Conservation (phyloP, 2,797 vertebrate species). For the Semaprochilodus insignis region DNA sequence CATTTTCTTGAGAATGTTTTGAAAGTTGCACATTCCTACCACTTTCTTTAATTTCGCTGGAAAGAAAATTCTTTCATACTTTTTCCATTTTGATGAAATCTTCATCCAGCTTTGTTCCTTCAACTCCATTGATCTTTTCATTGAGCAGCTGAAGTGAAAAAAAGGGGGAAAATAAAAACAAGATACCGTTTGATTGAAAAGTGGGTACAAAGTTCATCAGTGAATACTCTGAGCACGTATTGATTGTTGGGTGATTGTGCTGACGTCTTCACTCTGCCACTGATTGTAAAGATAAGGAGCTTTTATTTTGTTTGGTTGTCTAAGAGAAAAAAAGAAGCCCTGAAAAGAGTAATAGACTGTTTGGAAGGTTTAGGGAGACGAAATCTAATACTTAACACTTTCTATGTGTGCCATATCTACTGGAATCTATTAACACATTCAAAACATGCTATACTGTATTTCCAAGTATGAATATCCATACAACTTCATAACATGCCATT, state of each 20-base stretch:
- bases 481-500: too few species aligned
- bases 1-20: not conserved
- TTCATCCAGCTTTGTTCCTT: conserved; percentile 87
- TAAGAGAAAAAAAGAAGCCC: not conserved
- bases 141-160: conserved; percentile 78
- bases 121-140: conserved; percentile 87
- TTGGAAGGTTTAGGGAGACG: not conserved
- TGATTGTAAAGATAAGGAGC: not conserved
- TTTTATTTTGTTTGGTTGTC: not conserved
- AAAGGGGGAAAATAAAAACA: conserved; percentile 42
- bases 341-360: not conserved
- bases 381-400: not conserved
- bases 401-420: too few species aligned
- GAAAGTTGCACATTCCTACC: not conserved
- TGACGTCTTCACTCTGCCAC: not conserved
- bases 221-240: not conserved
- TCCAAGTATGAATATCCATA: too few species aligned
- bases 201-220: not conserved
- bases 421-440: too few species aligned
- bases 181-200: not conserved
- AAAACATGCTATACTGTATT: too few species aligned
- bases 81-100: conserved; percentile 88
- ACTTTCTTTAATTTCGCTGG: conserved; percentile 4
- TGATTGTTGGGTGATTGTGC: not conserved
- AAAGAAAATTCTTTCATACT: conserved; percentile 72